phyloP scores from a whole-genome alignment of 2,888 invertebrate species.

The Scaptomyza flava region DNA sequence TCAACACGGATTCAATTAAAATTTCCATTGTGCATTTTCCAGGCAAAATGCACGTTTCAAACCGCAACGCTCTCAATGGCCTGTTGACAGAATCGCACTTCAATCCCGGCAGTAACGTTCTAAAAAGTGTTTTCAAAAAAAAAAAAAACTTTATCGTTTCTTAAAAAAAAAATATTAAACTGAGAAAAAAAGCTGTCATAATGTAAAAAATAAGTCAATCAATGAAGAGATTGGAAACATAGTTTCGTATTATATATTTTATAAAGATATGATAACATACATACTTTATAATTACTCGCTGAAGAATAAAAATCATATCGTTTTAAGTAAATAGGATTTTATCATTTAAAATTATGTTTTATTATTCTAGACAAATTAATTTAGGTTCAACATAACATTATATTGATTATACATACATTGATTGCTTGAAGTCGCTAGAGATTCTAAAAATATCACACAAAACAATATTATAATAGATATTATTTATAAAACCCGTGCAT shows the following conservation, averaged over 20 bases:
- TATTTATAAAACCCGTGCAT: not conserved
- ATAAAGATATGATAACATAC: not conserved
- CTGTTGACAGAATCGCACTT: conserved; percentile 3
- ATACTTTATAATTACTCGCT: not conserved
- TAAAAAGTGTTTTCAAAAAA: conserved; percentile 6
- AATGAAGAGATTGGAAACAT: not conserved
- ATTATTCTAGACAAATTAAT: conserved; percentile 20
- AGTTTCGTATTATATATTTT: not conserved
- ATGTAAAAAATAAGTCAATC: not conserved
- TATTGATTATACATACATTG: conserved; percentile 17
- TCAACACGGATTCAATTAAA: conserved; percentile 49
- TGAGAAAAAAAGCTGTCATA: not conserved
- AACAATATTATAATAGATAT: conserved; percentile 21
- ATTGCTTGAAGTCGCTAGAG: conserved; percentile 41
- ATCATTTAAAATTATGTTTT: conserved; percentile 30
- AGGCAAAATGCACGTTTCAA: conserved; percentile 35
- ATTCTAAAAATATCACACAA: conserved; percentile 60
- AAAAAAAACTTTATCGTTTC: not conserved
- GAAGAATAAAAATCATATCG: conserved; percentile 13
- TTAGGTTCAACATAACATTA: conserved; percentile 12
- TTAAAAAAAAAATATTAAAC: not conserved
- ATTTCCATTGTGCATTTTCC: conserved; percentile 65
- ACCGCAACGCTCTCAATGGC: not conserved
- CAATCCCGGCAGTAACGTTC: not conserved
- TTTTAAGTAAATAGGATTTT: conserved; percentile 25